Conservation (phyloP, 2,797 vertebrate genomes). For the Rhinogobio ventralis region DNA sequence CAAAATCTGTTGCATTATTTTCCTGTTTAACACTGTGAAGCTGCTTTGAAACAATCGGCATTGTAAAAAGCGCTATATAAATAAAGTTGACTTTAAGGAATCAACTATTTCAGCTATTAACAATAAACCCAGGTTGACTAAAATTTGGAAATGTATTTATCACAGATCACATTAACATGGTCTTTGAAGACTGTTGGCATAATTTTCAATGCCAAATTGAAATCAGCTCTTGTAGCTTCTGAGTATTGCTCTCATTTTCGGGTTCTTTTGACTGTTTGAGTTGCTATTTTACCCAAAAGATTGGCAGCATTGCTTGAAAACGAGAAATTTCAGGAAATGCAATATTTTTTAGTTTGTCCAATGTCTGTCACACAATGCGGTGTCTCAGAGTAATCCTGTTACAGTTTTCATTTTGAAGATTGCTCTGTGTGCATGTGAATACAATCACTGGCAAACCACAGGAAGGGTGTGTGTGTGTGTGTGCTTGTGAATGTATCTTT, state of each 20-base stretch:
- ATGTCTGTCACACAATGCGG: slow-evolving; percentile 25
- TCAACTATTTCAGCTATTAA: neutral
- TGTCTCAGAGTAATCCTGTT: slow-evolving; percentile 42
- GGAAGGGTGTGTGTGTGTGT: slow-evolving; percentile 38
- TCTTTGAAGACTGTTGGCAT: neutral
- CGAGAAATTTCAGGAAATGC: slow-evolving; percentile 26
- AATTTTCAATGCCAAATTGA: neutral
- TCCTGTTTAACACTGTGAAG: no score
- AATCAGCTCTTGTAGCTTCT: neutral
- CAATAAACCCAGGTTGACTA: neutral
- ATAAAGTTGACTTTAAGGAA: no score
- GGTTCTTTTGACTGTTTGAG: neutral
- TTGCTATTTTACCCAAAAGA: slow-evolving; percentile 3
- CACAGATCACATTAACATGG: neutral
- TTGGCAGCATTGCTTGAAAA: slow-evolving; percentile 29
- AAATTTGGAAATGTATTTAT: neutral
- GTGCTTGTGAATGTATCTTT: slow-evolving; percentile 50
- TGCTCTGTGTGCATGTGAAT: slow-evolving; percentile 45
- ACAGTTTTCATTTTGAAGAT: slow-evolving; percentile 47
- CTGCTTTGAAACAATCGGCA: no score
- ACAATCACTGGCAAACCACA: slow-evolving; percentile 35
- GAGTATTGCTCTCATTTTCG: neutral
- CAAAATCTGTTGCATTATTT: no score
- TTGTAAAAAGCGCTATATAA: no score
- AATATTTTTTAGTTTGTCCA: slow-evolving; percentile 36